A percentile compares a stretch with the other conserved stretches of the same genome.
phyloP scores from a whole-genome alignment of 2,888 invertebrate species.

The Ommatoiulus sabulosus region DNA sequence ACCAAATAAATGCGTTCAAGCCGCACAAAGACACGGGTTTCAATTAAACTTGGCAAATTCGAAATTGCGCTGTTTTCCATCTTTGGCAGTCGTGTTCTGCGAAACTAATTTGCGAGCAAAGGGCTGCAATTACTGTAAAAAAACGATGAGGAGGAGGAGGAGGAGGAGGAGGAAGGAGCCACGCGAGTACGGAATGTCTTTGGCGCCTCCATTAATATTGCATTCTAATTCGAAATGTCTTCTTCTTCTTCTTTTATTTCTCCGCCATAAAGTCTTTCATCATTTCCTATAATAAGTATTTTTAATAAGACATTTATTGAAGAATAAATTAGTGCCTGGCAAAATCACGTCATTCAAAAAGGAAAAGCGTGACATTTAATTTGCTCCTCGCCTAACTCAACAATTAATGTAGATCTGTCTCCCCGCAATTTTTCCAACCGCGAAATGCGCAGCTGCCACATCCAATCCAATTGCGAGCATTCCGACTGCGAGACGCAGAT shows the following conservation, averaged over 20 bases:
- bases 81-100: not conserved
- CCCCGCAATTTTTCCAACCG: slow-evolving; percentile 33
- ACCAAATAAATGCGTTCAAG: not conserved
- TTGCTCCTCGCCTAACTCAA: slow-evolving; percentile 44
- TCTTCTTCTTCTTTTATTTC: slow-evolving; percentile 10
- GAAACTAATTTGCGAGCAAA: not conserved
- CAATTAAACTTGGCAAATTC: not conserved
- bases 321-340: slow-evolving; percentile 43
- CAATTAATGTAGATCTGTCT: slow-evolving; percentile 51
- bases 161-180: not conserved
- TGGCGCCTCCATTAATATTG: slow-evolving; percentile 15
- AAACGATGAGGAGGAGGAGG: not conserved
- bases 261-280: slow-evolving; percentile 30
- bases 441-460: slow-evolving; percentile 40
- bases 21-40: not conserved
- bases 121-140: not conserved
- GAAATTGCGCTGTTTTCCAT: not conserved
- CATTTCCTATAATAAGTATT: slow-evolving; percentile 43
- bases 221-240: slow-evolving; percentile 11
- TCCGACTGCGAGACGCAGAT: slow-evolving; percentile 9
- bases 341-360: slow-evolving; percentile 54
- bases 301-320: slow-evolving; percentile 43
- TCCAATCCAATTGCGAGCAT: slow-evolving; percentile 23
- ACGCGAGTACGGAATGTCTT: not conserved
- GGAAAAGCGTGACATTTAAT: slow-evolving; percentile 51